Conservation (phyloP, 1,140 invertebrate genomes). For the Eueides isabella region DNA sequence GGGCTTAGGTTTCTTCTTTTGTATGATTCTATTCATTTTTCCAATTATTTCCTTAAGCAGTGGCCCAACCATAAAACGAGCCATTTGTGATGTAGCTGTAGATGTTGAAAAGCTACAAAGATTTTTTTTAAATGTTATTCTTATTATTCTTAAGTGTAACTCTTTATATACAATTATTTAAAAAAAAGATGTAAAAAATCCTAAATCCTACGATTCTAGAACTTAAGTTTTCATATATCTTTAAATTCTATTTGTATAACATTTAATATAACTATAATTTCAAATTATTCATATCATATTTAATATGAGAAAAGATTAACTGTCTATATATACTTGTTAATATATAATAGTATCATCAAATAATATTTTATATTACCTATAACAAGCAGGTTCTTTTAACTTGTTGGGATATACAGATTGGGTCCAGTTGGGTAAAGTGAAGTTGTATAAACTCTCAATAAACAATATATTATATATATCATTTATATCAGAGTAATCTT, state of each 20-base stretch:
- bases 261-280: constrained; percentile 5
- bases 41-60: constrained; percentile 86
- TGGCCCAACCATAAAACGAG: constrained; percentile 84
- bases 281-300: background rate
- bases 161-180: too few species aligned
- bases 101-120: constrained; percentile 75
- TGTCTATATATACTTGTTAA: background rate
- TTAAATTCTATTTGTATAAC: too few species aligned
- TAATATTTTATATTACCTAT: constrained; percentile 76
- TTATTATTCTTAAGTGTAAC: too few species aligned
- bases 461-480: constrained; percentile 87
- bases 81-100: constrained; percentile 81
- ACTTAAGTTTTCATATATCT: too few species aligned
- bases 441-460: constrained; percentile 88
- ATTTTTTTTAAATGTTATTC: too few species aligned
- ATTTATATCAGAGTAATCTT: constrained; percentile 80
- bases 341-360: background rate
- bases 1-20: constrained; percentile 60
- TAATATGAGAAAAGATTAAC: background rate
- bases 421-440: constrained; percentile 89
- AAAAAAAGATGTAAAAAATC: too few species aligned
- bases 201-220: too few species aligned
- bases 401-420: constrained; percentile 81
- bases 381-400: constrained; percentile 77
- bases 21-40: constrained; percentile 82